A percentile compares a stretch with the other conserved stretches of the same genome.
phyloP scores from a whole-genome alignment of 2,797 vertebrate genomes.

The Pristis pectinata region DNA sequence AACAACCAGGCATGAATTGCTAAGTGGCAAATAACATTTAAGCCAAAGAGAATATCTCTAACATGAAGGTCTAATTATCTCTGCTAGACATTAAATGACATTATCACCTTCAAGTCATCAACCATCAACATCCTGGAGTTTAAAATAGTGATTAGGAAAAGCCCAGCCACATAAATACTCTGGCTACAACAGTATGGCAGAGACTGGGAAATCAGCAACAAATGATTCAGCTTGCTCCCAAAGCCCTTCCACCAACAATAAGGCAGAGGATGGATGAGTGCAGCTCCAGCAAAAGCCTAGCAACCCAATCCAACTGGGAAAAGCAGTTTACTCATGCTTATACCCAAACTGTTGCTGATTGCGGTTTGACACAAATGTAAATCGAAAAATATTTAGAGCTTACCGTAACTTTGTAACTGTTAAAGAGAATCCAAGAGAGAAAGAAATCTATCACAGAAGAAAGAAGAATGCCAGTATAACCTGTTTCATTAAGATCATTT shows the following conservation, averaged over 20 bases:
- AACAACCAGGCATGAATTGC: no score
- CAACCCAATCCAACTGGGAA: no score
- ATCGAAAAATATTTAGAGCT: conserved; percentile 41
- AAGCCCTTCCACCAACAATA: no score
- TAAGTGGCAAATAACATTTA: no score
- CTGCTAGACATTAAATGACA: not conserved
- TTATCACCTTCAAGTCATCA: not conserved
- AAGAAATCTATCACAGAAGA: conserved; percentile 69
- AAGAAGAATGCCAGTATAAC: not conserved
- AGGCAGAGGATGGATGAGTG: no score
- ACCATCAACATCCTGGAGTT: not conserved
- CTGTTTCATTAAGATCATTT: not conserved
- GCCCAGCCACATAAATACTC: not conserved
- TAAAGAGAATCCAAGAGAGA: conserved; percentile 59
- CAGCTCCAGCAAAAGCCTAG: no score
- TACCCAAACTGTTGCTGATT: not conserved
- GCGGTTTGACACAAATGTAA: not conserved
- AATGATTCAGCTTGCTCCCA: no score
- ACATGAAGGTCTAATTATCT: not conserved
- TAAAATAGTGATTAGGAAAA: not conserved
- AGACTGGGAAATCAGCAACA: no score
- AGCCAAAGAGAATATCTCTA: no score
- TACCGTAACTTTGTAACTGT: conserved; percentile 54
- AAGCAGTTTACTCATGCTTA: not conserved
- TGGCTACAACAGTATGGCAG: not conserved